These are phyloP conservation scores for Podargus strigoides DNA, from an alignment of 2,797 vertebrate genomes.

Conservation along the genomic window DNA sequence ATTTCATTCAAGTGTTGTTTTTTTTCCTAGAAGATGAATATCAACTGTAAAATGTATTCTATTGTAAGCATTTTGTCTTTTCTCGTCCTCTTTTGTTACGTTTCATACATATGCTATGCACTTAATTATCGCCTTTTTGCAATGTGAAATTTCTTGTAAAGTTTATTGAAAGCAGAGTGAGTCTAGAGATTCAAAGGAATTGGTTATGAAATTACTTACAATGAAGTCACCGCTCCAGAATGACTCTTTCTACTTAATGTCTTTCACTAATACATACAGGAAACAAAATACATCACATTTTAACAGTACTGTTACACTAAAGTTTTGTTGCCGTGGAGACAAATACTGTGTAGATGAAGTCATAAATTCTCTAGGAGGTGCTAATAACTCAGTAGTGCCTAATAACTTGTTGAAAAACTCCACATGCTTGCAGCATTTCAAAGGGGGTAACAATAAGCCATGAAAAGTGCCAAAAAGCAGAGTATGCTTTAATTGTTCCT, in stretches of 20 bases:
- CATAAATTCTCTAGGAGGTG: conserved; percentile 46
- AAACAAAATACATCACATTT: conserved; percentile 23
- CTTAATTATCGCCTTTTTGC: conserved; percentile 55
- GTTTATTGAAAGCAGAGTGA: conserved; percentile 64
- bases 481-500: background rate
- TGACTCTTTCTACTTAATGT: conserved; percentile 24
- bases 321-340: conserved; percentile 48
- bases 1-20: conserved; percentile 10
- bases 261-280: background rate
- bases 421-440: conserved; percentile 11
- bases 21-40: conserved; percentile 42
- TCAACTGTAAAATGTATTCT: conserved; percentile 16
- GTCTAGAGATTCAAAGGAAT: conserved; percentile 36
- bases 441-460: background rate
- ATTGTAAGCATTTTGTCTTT: conserved; percentile 50
- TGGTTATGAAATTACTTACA: conserved; percentile 50
- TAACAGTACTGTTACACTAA: conserved; percentile 13
- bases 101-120: conserved; percentile 41
- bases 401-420: conserved; percentile 51
- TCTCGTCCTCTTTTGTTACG: conserved; percentile 39
- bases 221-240: background rate
- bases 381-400: conserved; percentile 54
- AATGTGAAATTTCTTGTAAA: conserved; percentile 59
- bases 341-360: conserved; percentile 43
- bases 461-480: background rate